Conservation (phyloP, 2,797 vertebrate genomes). For the Propithecus perrieri region DNA sequence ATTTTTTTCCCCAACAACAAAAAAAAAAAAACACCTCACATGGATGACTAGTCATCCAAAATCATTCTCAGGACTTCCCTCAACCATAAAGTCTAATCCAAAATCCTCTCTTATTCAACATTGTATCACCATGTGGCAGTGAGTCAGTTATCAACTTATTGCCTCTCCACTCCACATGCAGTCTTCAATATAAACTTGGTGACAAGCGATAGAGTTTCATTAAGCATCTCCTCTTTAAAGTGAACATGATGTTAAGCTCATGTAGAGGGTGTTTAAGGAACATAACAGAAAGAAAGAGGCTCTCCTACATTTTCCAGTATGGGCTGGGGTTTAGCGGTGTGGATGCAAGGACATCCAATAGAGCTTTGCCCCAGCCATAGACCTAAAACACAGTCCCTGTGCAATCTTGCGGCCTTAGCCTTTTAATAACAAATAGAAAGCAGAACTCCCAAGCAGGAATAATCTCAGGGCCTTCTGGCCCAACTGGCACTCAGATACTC, state of each 20-base stretch:
- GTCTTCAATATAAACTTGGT: not conserved
- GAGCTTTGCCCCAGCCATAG: not conserved
- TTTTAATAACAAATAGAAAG: not conserved
- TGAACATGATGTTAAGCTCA: not conserved
- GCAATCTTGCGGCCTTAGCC: not conserved
- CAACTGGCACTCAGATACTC: not conserved
- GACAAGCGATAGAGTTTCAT: not conserved
- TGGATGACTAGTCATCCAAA: not conserved
- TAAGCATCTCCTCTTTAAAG: not conserved
- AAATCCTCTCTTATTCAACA: not conserved
- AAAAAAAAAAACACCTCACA: not conserved
- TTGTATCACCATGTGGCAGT: not conserved
- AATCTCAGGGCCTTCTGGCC: not conserved
- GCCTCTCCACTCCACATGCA: not conserved
- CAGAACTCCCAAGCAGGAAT: not conserved
- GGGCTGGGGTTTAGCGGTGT: not conserved
- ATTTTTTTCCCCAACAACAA: not conserved
- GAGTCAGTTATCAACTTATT: not conserved
- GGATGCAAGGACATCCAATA: rapidly evolving
- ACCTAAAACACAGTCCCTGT: not conserved
- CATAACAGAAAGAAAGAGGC: not conserved
- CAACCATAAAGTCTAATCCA: not conserved
- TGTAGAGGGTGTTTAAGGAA: not conserved
- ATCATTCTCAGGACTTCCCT: not conserved
- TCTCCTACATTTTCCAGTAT: not conserved